These are phyloP conservation scores for Eristalinus sepulchralis DNA, from an alignment of 2,888 invertebrate genomes.

Conservation along the genomic window DNA sequence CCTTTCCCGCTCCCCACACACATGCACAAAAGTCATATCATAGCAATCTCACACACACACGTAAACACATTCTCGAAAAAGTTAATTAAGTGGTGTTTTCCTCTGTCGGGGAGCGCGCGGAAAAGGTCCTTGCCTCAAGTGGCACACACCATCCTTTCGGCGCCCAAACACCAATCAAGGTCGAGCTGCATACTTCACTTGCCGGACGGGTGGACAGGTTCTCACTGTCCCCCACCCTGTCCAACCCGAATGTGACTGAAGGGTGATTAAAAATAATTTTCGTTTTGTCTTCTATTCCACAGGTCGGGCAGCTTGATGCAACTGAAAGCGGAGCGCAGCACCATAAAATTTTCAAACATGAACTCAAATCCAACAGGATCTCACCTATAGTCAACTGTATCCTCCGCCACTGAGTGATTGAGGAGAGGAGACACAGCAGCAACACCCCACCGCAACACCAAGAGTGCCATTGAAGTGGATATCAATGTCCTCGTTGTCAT, in stretches of 20 bases:
- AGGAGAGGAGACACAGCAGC: not conserved
- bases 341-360: slow-evolving; percentile 26
- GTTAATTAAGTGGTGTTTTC: slow-evolving; percentile 62
- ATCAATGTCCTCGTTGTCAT: not conserved
- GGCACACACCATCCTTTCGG: not conserved
- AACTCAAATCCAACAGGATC: slow-evolving; percentile 24
- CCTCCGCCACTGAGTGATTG: slow-evolving; percentile 5
- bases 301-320: slow-evolving; percentile 35
- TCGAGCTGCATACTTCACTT: slow-evolving; percentile 6
- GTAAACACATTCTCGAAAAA: slow-evolving; percentile 3
- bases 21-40: not conserved
- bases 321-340: slow-evolving; percentile 6
- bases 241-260: not conserved
- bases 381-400: slow-evolving; percentile 22
- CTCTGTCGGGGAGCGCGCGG: slow-evolving; percentile 29
- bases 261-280: slow-evolving; percentile 63
- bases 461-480: not conserved
- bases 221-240: not conserved
- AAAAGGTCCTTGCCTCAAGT: too few relatives aligned
- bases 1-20: not conserved
- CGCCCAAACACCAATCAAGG: slow-evolving; percentile 12
- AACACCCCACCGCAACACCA: not conserved
- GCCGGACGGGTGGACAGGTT: not conserved
- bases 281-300: slow-evolving; percentile 13
- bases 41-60: not conserved